A percentile compares a stretch with the other conserved stretches of the same genome.
These are phyloP conservation scores for Oophaga sylvatica DNA, from an alignment of 2,797 vertebrate genomes.

Conservation along the genomic window DNA sequence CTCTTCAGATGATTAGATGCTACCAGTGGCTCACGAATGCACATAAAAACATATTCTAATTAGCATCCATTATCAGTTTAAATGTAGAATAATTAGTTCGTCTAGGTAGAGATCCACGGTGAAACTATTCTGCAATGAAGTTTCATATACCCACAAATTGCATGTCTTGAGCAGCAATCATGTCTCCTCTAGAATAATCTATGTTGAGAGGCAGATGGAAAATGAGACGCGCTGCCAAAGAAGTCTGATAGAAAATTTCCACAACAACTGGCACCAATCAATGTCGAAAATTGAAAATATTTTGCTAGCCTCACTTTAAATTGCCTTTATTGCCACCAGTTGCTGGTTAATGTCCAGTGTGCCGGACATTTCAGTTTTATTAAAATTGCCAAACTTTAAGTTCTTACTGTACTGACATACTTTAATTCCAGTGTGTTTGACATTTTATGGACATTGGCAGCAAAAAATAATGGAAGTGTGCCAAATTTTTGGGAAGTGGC, in stretches of 20 bases:
- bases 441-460: no score
- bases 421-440: not conserved
- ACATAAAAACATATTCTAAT: constrained; percentile 32
- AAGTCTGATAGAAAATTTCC: not conserved
- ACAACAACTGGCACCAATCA: not conserved
- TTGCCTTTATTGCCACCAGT: no score
- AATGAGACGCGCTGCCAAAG: not conserved
- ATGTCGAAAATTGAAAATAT: not conserved
- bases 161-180: not conserved
- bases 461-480: no score
- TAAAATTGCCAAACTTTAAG: no score
- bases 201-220: constrained; percentile 17
- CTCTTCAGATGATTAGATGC: constrained; percentile 29
- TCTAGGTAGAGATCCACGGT: not conserved
- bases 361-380: not conserved
- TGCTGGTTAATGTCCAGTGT: not conserved
- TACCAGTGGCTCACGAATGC: constrained; percentile 8
- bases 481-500: no score
- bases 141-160: constrained; percentile 1
- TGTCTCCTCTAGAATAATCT: constrained; percentile 13
- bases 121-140: constrained; percentile 11
- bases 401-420: not conserved
- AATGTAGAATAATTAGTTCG: constrained; percentile 18
- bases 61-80: constrained; percentile 14
- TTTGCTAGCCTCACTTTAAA: no score